These are phyloP conservation scores for Caenorhabditis doughertyi DNA, from an alignment of 2,888 invertebrate species.

Conservation along the genomic window DNA sequence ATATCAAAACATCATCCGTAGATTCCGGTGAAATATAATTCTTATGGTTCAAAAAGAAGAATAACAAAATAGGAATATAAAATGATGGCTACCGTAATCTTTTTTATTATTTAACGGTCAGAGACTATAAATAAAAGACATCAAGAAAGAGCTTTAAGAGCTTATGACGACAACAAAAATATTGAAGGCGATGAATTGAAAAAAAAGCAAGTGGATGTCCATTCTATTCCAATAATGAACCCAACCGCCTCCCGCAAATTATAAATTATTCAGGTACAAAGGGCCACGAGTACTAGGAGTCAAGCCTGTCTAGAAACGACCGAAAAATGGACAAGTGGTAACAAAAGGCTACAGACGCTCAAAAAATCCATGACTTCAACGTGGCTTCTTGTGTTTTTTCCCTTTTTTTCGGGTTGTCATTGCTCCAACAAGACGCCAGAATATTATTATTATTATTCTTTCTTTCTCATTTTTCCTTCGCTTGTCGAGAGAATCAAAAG, in stretches of 20 bases:
- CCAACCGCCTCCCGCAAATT: slow-evolving; percentile 52
- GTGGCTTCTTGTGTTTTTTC: slow-evolving; percentile 24
- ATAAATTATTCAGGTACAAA: slow-evolving; percentile 60
- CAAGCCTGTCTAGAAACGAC: slow-evolving; percentile 21
- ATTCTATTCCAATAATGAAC: slow-evolving; percentile 53
- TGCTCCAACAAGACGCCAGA: slow-evolving; percentile 46
- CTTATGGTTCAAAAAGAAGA: background rate
- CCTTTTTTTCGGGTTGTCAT: slow-evolving; percentile 31
- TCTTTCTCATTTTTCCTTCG: slow-evolving; percentile 28
- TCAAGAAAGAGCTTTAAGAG: background rate
- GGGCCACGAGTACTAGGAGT: slow-evolving; percentile 16
- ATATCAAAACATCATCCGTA: slow-evolving; percentile 26
- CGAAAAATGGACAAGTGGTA: slow-evolving; percentile 16
- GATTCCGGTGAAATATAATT: slow-evolving; percentile 3
- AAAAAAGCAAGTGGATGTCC: slow-evolving; percentile 33
- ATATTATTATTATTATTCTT: slow-evolving; percentile 61
- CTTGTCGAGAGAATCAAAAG: slow-evolving; percentile 45
- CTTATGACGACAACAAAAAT: slow-evolving; percentile 34
- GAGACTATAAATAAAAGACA: background rate
- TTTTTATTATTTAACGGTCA: background rate
- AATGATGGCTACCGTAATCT: slow-evolving; percentile 20
- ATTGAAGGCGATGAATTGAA: slow-evolving; percentile 7
- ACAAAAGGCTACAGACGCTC: slow-evolving; percentile 41
- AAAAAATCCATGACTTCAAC: slow-evolving; percentile 39
- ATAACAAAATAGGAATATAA: slow-evolving; percentile 1